A percentile compares a stretch with the other conserved stretches of the same genome.
Evolutionary conservation across 2,888 invertebrate species (phyloP).

Genomic region (Acleris literana): DNA sequence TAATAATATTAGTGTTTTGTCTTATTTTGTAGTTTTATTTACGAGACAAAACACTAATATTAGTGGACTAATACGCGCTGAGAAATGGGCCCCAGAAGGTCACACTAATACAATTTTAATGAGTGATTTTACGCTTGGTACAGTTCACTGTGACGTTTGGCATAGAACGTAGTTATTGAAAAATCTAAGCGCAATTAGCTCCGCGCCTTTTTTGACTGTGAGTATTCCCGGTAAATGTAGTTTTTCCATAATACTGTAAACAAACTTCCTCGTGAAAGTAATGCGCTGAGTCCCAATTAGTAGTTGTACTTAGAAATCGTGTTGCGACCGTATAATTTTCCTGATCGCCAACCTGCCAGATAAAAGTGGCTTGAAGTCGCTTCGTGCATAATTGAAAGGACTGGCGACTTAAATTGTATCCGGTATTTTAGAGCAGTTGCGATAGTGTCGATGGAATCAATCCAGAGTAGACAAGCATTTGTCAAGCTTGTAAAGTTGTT

Average conservation of each 20-base stretch:
- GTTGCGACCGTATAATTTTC: conserved; percentile 62
- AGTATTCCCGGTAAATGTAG: conserved; percentile 11
- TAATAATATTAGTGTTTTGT: too few relatives aligned
- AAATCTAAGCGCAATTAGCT: not conserved
- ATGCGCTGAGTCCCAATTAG: conserved; percentile 42
- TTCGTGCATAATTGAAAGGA: conserved; percentile 62
- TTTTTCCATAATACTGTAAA: conserved; percentile 39
- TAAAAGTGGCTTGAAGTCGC: conserved; percentile 50
- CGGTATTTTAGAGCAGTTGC: conserved; percentile 34
- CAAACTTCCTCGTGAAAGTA: conserved; percentile 45
- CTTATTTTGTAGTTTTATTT: too few relatives aligned
- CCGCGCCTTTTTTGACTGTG: not conserved
- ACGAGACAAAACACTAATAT: too few relatives aligned
- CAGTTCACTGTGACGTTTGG: too few relatives aligned
- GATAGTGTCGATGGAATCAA: conserved; percentile 23
- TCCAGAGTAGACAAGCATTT: conserved; percentile 10
- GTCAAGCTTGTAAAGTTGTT: conserved; percentile 4
- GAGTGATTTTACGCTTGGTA: too few relatives aligned
- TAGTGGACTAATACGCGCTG: too few relatives aligned
- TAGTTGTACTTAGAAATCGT: conserved; percentile 52
- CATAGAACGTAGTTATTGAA: not conserved
- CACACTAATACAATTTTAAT: too few relatives aligned
- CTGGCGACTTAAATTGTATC: conserved; percentile 48
- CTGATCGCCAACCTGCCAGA: conserved; percentile 56
- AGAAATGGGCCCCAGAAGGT: too few relatives aligned